Base-by-base conservation (phyloP, 2,888 invertebrate species). In the Morpho deidamia region DNA sequence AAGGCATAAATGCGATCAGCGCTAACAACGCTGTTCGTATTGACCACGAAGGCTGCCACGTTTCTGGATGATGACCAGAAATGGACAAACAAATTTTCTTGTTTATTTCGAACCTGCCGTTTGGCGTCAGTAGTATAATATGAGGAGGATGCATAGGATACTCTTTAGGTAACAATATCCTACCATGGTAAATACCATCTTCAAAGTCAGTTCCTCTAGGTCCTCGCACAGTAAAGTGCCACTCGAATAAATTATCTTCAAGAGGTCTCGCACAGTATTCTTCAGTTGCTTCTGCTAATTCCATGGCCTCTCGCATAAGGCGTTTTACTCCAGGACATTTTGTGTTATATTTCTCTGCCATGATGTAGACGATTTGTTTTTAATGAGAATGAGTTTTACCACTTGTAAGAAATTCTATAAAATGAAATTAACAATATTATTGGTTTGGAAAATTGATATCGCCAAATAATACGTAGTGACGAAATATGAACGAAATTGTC, bases 121-220 rank as follows among this genome's bases (percentile, higher is more conserved):
- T 98, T 2, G 97, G 97, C 23, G 98, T 98, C 48, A 98, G 80
- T 46, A 99, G 86, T 70, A 98, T 97, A 64, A 98, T 97, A 77
- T 96, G 96, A 7, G 98, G 98, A 49, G 98, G 98, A 83, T 98
- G 97, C 97, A 99, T 97, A 0, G 98, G 98, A 83, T 98, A 98
- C 67, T 98, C 97, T 51, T 96, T 93, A 0, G 98, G 98, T 62
- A 98, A 87, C 55, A 97, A 85, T 75, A 98, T 97, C 66, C 97
- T 91, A 5, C 97, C 98, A 78, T 99, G 98, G 78, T 98, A 98
- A 60, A 96, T 91, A 37, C 98, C 98, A 57, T 94, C 94, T 67
- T 96, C 95, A 81, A 97, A 98, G 66, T 97, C 97, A 0, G 96
- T 94, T 23, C 94, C 95, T 50, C 93, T 92, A 2, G 98, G 97